phyloP scores from a whole-genome alignment of 2,797 vertebrate species.

The Gymnodraco acuticeps region DNA sequence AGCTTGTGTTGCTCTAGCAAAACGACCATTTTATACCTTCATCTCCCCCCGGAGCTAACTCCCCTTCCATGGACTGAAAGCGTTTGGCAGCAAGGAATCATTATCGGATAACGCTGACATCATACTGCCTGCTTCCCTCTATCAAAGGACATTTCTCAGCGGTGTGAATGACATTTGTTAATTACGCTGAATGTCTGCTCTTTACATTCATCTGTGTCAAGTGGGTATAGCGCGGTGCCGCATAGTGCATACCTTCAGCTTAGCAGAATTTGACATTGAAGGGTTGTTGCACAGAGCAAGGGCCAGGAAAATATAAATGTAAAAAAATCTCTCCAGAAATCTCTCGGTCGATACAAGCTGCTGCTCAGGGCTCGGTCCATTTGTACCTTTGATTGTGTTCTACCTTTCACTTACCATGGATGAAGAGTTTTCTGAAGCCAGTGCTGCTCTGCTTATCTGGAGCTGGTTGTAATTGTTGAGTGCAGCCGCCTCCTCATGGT shows the following conservation, averaged over 20 bases:
- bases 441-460: slow-evolving; percentile 50
- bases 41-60: slow-evolving; percentile 32
- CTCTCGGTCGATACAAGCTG: slow-evolving; percentile 21
- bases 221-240: neutral
- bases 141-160: slow-evolving; percentile 43
- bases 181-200: slow-evolving; percentile 48
- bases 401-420: slow-evolving; percentile 20
- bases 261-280: slow-evolving; percentile 43
- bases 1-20: slow-evolving; percentile 83
- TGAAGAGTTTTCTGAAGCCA: slow-evolving; percentile 30
- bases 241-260: slow-evolving; percentile 11
- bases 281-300: slow-evolving; percentile 31
- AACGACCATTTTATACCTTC: slow-evolving; percentile 82
- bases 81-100: slow-evolving; percentile 16
- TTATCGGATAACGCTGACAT: slow-evolving; percentile 33
- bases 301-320: slow-evolving; percentile 41
- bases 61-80: slow-evolving; percentile 29
- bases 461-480: slow-evolving; percentile 54
- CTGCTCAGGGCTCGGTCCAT: slow-evolving; percentile 16
- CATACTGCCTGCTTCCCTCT: slow-evolving; percentile 14
- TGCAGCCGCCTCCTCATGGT: slow-evolving; percentile 47
- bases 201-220: slow-evolving; percentile 34
- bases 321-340: slow-evolving; percentile 25
- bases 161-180: slow-evolving; percentile 49
- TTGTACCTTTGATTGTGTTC: slow-evolving; percentile 33